Evolutionary conservation across 2,888 invertebrate species (phyloP).

Genomic region (Allophyes oxyacanthae): DNA sequence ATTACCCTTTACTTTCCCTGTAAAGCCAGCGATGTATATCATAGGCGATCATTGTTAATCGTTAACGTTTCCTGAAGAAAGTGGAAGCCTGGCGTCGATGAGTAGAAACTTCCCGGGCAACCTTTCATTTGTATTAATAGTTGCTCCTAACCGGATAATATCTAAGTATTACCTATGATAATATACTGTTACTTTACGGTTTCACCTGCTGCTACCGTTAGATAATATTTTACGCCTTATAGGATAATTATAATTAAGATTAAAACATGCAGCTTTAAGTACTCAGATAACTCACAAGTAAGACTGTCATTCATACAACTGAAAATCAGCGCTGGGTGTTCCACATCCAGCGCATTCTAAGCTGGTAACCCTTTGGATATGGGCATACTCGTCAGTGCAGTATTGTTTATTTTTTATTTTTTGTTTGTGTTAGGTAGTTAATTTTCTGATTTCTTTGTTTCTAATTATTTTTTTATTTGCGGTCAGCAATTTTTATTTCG

Average conservation of each 20-base stretch:
- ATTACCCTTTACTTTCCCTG: conserved; percentile 43
- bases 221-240: conserved; percentile 11
- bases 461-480: too few relatives aligned
- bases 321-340: too few relatives aligned
- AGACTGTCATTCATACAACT: too few relatives aligned
- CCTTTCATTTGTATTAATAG: conserved; percentile 45
- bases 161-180: conserved; percentile 35
- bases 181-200: conserved; percentile 26
- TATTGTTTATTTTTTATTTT: too few relatives aligned
- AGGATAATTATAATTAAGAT: not conserved
- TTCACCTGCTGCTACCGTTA: conserved; percentile 27
- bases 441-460: too few relatives aligned
- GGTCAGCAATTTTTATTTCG: too few relatives aligned
- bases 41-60: conserved; percentile 7
- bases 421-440: too few relatives aligned
- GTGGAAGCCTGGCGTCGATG: conserved; percentile 49
- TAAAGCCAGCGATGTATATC: conserved; percentile 11
- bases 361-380: too few relatives aligned
- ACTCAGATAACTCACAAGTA: too few relatives aligned
- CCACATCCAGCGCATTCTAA: too few relatives aligned
- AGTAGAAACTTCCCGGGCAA: conserved; percentile 54
- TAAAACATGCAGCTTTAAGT: not conserved
- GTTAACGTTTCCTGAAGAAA: conserved; percentile 66
- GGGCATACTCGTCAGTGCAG: too few relatives aligned
- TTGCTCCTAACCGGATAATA: conserved; percentile 44